These are phyloP conservation scores for Philereme vetulata DNA, from an alignment of 2,888 invertebrate species.

Conservation along the genomic window DNA sequence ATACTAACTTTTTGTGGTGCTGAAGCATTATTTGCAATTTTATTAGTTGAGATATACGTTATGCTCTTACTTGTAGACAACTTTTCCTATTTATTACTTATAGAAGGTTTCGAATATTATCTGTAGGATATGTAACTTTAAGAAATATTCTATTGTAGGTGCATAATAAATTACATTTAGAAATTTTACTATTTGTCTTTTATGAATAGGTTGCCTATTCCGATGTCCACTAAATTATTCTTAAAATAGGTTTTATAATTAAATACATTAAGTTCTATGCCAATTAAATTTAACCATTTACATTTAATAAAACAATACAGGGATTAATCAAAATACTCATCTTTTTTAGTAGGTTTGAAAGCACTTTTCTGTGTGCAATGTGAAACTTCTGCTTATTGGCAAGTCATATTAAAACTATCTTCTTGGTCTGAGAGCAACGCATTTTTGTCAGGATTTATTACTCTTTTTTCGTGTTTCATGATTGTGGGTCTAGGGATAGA, in stretches of 20 bases:
- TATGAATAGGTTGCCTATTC: background rate
- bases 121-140: constrained; percentile 23
- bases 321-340: no score
- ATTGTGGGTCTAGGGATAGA: constrained; percentile 57
- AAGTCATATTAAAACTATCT: constrained; percentile 64
- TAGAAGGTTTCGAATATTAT: constrained; percentile 28
- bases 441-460: constrained; percentile 46
- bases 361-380: constrained; percentile 66
- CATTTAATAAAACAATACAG: no score
- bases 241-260: no score
- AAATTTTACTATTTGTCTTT: background rate
- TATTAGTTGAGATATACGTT: no score
- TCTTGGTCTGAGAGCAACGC: constrained; percentile 47
- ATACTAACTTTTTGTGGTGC: background rate
- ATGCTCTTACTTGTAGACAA: no score
- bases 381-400: constrained; percentile 67
- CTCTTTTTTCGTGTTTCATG: constrained; percentile 62
- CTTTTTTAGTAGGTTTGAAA: constrained; percentile 45
- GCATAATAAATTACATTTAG: constrained; percentile 4
- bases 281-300: no score
- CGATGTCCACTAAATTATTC: background rate
- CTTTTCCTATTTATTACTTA: no score
- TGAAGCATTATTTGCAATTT: no score
- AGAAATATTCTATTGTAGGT: background rate
- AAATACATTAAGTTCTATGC: no score